Conservation (phyloP, 2,797 vertebrate species). For the Coreius guichenoti region DNA sequence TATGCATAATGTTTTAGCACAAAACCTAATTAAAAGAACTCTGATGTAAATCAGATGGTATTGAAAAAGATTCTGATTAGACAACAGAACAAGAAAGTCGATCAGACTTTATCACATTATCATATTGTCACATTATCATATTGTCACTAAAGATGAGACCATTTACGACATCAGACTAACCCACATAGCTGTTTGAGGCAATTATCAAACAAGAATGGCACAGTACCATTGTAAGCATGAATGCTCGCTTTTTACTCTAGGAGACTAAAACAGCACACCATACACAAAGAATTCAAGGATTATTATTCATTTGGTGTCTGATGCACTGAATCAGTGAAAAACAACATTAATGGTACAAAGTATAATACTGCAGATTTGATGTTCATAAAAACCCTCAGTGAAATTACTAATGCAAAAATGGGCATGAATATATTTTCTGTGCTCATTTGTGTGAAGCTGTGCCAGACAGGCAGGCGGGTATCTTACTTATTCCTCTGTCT, state of each 20-base stretch:
- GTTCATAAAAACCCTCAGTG: not conserved
- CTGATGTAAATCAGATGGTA: conserved; percentile 9
- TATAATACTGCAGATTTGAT: conserved; percentile 30
- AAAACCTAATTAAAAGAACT: conserved; percentile 6
- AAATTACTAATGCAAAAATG: not conserved
- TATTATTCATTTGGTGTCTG: conserved; percentile 7
- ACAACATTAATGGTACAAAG: conserved; percentile 5
- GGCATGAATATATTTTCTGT: not conserved
- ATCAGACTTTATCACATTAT: not conserved
- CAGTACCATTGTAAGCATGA: conserved; percentile 22
- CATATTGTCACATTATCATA: not conserved
- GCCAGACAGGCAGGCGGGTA: not conserved
- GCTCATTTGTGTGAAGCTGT: not conserved
- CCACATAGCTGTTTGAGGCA: conserved; percentile 27
- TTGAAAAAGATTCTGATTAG: conserved; percentile 7
- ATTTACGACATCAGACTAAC: conserved; percentile 21
- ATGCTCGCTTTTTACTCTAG: conserved; percentile 12
- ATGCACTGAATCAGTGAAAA: not conserved
- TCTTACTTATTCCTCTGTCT: conserved; percentile 96
- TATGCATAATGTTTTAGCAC: not conserved
- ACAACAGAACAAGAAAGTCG: not conserved
- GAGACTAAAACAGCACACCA: conserved; percentile 37
- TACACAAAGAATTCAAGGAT: conserved; percentile 24
- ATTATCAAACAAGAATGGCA: conserved; percentile 37
- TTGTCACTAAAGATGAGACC: conserved; percentile 5